Percentiles rank a stretch among this genome's conserved stretches.
Evolutionary conservation across 1,140 invertebrate species (phyloP).

Genomic region (Pristionchus pacificus): DNA sequence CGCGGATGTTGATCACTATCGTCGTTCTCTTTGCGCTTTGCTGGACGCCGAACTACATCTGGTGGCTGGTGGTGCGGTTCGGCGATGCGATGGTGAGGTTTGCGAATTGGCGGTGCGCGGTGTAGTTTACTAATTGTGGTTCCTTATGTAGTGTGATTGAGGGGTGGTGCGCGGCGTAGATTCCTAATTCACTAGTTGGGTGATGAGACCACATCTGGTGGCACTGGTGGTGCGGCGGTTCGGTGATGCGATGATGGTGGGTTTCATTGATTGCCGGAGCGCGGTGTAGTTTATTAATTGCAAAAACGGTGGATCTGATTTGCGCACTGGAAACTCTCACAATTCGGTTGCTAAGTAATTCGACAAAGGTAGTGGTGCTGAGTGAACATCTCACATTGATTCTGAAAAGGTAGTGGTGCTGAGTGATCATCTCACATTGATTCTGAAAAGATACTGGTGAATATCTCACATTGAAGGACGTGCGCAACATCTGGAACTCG

Average conservation of each 20-base stretch:
- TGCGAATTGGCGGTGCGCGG: not conserved
- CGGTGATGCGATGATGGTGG: too few relatives aligned
- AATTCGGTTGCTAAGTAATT: slow-evolving; percentile 1
- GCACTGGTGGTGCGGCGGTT: too few relatives aligned
- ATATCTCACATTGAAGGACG: slow-evolving; percentile 65
- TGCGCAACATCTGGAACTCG: slow-evolving; percentile 16
- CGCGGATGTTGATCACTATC: slow-evolving; percentile 84
- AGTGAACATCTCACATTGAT: not conserved
- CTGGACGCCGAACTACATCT: slow-evolving; percentile 80
- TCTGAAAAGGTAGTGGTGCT: not conserved
- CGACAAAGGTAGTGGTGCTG: not conserved
- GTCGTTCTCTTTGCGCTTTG: slow-evolving; percentile 86
- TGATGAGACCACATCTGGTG: too few relatives aligned
- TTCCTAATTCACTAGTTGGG: too few relatives aligned
- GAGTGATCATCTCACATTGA: slow-evolving; percentile 56
- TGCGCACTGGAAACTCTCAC: not conserved
- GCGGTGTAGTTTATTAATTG: too few relatives aligned
- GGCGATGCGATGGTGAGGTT: slow-evolving; percentile 59
- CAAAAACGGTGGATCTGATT: too few relatives aligned
- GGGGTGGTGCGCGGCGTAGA: too few relatives aligned
- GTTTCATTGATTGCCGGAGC: too few relatives aligned
- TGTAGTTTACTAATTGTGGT: too few relatives aligned
- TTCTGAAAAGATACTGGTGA: not conserved
- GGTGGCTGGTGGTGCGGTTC: slow-evolving; percentile 68
- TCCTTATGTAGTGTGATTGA: too few relatives aligned